phyloP scores from a whole-genome alignment of 2,888 invertebrate species.

The Tanytarsus gracilentus region DNA sequence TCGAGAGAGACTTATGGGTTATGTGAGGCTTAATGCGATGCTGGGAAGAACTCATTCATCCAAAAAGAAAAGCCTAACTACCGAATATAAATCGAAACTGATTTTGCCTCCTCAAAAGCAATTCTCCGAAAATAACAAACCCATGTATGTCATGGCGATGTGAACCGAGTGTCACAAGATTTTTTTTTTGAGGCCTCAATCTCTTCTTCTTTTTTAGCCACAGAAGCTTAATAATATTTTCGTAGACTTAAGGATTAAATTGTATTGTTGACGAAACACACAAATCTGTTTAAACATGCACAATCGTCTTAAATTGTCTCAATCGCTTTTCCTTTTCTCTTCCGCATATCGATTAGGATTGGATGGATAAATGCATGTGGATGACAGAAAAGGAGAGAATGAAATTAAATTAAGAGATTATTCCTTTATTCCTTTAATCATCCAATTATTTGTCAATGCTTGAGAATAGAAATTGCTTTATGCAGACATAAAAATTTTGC shows the following conservation, averaged over 20 bases:
- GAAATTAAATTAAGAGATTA: conserved; percentile 28
- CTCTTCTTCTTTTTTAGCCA: not conserved
- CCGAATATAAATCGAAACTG: conserved; percentile 12
- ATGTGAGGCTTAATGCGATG: not conserved
- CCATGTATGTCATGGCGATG: not conserved
- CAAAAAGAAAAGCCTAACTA: conserved; percentile 25
- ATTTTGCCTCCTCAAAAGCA: not conserved
- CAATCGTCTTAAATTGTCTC: conserved; percentile 28
- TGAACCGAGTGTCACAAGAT: conserved; percentile 17
- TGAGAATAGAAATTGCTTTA: not conserved
- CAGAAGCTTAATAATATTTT: conserved; percentile 17
- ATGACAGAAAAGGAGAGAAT: not conserved
- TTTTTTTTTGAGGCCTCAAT: not conserved
- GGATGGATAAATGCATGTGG: not conserved
- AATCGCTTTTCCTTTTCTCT: conserved; percentile 11
- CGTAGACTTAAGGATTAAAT: conserved; percentile 13
- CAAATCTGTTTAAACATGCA: conserved; percentile 27
- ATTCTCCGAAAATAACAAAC: conserved; percentile 3
- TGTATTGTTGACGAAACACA: conserved; percentile 17
- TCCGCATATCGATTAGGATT: not conserved
- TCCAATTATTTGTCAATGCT: conserved; percentile 28
- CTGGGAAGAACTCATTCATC: not conserved
- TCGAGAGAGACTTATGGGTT: not conserved
- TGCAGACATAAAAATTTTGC: conserved; percentile 1
- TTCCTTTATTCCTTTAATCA: conserved; percentile 14